Evolutionary conservation across 2,113 vertebrate species (phyloP), one percentile per base, ranked within the genome.

Genomic region (Charina bottae): DNA sequence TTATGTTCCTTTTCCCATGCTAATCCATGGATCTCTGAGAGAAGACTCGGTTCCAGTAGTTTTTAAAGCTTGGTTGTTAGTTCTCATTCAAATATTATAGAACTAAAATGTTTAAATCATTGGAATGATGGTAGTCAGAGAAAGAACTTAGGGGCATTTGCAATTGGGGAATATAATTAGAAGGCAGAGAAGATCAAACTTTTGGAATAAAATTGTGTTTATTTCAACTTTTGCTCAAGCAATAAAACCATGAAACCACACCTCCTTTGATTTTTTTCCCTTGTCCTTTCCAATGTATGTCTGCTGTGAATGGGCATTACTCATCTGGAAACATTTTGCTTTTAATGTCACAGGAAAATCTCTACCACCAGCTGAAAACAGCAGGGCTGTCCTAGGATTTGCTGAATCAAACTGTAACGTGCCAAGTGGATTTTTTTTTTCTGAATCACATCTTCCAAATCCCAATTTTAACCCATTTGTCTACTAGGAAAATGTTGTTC

Each of bases 251-350:
- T 58, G 94, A 88, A 95, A 53, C 88, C 94, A 94, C 92, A 78
- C 95, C 94, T 87, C 19, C 88, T 93, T 92, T 90, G 78, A 88
- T 96, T 96, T 92, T 42, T 3, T 49, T 49, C 60, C 90, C 19
- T 53, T 91, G 53, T 62, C 93, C n/a, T 28, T 93, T 96, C 49
- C 95, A 94, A 87, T 93, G 96, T 95, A 94, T 92, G 95, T 96
- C 95, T 96, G 96, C 95, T 94, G 89, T 94, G 93, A 85, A 95
- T 95, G 91, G 94, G 93, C 95, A 97, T 98, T 97, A 97, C 93
- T 97, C 97, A 97, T 21, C 8, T 96, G 96, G 97, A 98, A 98
- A 97, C 92, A 94, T 96, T 97, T 95, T 87, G 37, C 90, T 93
- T 85, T 85, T 94, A 93, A 93, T 90, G 89, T 90, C 95, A 96